Evolutionary conservation across 2,888 invertebrate species (phyloP), one percentile per base, ranked within the genome.

Genomic region (Plebejus anna): DNA sequence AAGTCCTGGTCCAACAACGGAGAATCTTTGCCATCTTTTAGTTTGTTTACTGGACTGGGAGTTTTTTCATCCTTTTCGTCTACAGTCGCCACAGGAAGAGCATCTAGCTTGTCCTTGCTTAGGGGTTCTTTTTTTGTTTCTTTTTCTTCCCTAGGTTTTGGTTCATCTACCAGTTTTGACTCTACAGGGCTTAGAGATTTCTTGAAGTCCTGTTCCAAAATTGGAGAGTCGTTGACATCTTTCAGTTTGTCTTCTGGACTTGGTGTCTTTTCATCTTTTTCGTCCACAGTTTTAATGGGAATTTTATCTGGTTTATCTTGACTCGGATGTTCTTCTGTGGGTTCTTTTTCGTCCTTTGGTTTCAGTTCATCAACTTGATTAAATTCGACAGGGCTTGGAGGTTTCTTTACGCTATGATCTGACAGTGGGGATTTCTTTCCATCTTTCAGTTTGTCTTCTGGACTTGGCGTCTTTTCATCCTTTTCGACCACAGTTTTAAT

Each of bases 41-140:
- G n/a, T 16, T 13, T 51, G 9, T 76, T 71, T 0, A 70, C 47
- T 0, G 75, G 79, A 32, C 80, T 81, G 0, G 77, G 57, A 2
- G 13, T 70, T 7, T 79, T 80, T 9, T 76, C 75, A 13, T 75
- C 75, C 1, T 76, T 70, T 0, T 28, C 22, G 4, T 76, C 75
- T 3, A 47, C 11, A 2, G 32, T 22, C 1, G 11, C 11, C 11
- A 28, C 28, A 32, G 70, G 7, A 0, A 57, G 57, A 13, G 77
- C 55, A 2, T 71, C 76, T 1, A 36, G 75, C 61, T 76, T 61
- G 2, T 70, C 76, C 66, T 70, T 59, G 0, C 32, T 38, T 6
- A 42, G 70, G 28, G 76, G 80, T 16, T 75, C 76, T 42, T 22
- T 61, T 6, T 77, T 79, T 0, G 79, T 9, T 51, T 51, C 51